phyloP scores from a whole-genome alignment of 1,140 invertebrate species.

The Calliphora vicina region DNA sequence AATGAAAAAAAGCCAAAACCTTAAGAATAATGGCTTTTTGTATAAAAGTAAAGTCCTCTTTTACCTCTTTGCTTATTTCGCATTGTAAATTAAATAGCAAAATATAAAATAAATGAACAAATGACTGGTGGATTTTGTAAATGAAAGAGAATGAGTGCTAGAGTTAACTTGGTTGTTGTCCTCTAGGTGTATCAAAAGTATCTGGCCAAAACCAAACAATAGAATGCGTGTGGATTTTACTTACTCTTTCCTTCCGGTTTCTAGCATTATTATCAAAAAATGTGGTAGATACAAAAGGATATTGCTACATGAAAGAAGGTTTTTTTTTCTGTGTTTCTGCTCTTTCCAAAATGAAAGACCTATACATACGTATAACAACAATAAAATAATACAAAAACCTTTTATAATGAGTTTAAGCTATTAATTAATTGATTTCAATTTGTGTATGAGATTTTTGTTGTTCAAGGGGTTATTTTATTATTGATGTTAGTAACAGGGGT shows the following conservation, averaged over 20 bases:
- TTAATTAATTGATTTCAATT: slow-evolving; percentile 11
- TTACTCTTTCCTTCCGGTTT: not conserved
- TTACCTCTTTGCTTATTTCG: not conserved
- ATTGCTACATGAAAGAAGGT: not conserved
- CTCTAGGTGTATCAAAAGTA: too few relatives aligned
- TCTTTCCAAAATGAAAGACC: not conserved
- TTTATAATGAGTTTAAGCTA: not conserved
- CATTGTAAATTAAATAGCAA: not conserved
- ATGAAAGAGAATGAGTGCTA: too few relatives aligned
- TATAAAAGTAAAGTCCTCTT: not conserved
- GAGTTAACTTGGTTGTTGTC: too few relatives aligned
- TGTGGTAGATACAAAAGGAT: not conserved
- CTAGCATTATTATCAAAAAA: not conserved
- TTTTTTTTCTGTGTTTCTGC: not conserved
- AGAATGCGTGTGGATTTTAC: not conserved
- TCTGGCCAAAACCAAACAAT: not conserved
- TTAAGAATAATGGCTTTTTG: not conserved
- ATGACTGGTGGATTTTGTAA: not conserved
- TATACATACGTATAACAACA: not conserved
- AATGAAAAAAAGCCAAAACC: not conserved
- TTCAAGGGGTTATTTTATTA: too few relatives aligned
- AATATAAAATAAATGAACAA: not conserved
- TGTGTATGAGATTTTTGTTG: not conserved
- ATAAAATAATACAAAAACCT: not conserved
- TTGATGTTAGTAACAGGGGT: too few relatives aligned